A percentile compares a stretch with the other conserved stretches of the same genome.
phyloP scores from a whole-genome alignment of 1,140 invertebrate genomes.

The Drosophila simulans region DNA sequence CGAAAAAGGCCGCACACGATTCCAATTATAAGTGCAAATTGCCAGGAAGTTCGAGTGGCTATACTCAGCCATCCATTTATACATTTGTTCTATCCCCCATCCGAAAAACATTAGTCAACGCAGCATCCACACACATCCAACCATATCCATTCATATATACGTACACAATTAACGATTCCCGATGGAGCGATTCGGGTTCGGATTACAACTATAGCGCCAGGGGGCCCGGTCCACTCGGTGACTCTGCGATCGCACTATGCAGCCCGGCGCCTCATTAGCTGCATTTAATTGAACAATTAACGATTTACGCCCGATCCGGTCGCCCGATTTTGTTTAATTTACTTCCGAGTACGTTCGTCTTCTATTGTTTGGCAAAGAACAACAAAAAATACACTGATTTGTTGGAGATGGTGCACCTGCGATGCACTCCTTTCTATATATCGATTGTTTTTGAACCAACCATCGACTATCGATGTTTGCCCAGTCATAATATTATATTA shows the following conservation, averaged over 20 bases:
- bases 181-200: slow-evolving; percentile 18
- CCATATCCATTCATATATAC: not conserved
- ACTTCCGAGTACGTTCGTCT: not conserved
- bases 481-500: not conserved
- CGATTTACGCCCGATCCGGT: not conserved
- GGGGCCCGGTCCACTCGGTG: slow-evolving; percentile 16
- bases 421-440: not conserved
- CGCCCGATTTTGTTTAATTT: not conserved
- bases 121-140: no score
- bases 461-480: not conserved
- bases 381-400: slow-evolving; percentile 20
- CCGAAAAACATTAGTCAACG: no score
- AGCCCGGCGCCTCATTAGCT: slow-evolving; percentile 9
- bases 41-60: slow-evolving; percentile 8
- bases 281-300: slow-evolving; percentile 35
- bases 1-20: slow-evolving; percentile 4
- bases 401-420: not conserved
- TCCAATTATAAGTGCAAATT: slow-evolving; percentile 30
- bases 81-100: no score
- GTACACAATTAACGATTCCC: slow-evolving; percentile 27
- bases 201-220: slow-evolving; percentile 14
- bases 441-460: not conserved
- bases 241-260: slow-evolving; percentile 5
- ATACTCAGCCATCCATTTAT: no score
- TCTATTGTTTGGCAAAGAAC: slow-evolving; percentile 29